phyloP scores from a whole-genome alignment of 2,888 invertebrate genomes.

The Synergus umbraculus region DNA sequence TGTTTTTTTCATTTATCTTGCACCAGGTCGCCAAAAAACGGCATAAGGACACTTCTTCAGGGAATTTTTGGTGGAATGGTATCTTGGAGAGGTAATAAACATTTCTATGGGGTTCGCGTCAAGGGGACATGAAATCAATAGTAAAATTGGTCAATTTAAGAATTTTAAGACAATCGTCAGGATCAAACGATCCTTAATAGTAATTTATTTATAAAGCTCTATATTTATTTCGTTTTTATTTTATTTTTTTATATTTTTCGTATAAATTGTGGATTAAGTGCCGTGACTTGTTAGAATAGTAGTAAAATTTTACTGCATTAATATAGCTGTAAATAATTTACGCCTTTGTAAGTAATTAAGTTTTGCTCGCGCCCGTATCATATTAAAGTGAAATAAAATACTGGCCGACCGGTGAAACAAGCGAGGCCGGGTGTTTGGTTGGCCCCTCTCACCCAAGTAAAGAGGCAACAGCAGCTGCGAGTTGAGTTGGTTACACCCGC shows the following conservation, averaged over 20 bases:
- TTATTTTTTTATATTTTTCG: not conserved
- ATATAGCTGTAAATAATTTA: not conserved
- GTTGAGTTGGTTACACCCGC: slow-evolving; percentile 52
- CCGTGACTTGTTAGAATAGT: too few species aligned
- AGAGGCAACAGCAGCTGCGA: slow-evolving; percentile 65
- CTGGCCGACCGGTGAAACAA: slow-evolving; percentile 56
- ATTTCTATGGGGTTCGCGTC: not conserved
- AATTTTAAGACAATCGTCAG: too few species aligned
- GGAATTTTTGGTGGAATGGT: not conserved
- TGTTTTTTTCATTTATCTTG: not conserved
- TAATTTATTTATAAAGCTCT: too few species aligned
- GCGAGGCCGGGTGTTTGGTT: slow-evolving; percentile 61
- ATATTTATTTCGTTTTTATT: not conserved
- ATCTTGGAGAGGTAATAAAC: not conserved
- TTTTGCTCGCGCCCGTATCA: slow-evolving; percentile 47
- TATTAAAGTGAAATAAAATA: slow-evolving; percentile 59
- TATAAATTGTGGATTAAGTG: too few species aligned
- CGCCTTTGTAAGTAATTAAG: slow-evolving; percentile 6
- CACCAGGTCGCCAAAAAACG: not conserved
- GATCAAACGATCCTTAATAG: too few species aligned
- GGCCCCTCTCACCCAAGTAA: slow-evolving; percentile 63
- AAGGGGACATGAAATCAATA: not conserved
- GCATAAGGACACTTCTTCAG: not conserved
- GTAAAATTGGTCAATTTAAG: too few species aligned
- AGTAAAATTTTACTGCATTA: not conserved